A percentile compares a stretch with the other conserved stretches of the same genome.
These are phyloP conservation scores for Campylomormyrus numenius DNA, from an alignment of 2,113 vertebrate species.

Conservation along the genomic window DNA sequence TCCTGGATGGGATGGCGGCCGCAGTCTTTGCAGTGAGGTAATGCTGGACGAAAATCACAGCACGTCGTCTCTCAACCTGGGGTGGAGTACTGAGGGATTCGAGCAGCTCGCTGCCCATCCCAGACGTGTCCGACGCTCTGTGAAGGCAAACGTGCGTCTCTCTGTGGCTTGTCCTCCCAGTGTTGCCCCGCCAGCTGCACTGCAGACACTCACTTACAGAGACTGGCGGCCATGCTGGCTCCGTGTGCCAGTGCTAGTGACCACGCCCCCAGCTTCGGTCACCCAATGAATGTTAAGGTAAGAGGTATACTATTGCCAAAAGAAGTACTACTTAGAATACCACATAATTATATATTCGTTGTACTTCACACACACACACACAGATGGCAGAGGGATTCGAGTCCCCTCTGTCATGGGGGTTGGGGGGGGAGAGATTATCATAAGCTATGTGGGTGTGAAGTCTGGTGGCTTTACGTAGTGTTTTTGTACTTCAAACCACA, in stretches of 20 bases:
- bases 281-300: constrained; percentile 83
- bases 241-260: constrained; percentile 93
- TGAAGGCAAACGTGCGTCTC: no score
- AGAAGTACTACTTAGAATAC: neutral
- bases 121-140: neutral
- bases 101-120: neutral
- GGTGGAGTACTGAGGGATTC: neutral
- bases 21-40: neutral
- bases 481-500: neutral
- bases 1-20: neutral
- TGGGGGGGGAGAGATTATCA: neutral
- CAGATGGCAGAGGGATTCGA: no score
- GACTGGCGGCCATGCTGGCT: constrained; percentile 84
- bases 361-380: neutral
- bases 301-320: constrained; percentile 17
- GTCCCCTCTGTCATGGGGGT: no score
- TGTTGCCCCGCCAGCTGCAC: constrained; percentile 89
- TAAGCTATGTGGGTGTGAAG: neutral
- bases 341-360: neutral
- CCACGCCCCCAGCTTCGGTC: constrained; percentile 91
- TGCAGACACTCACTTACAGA: constrained; percentile 86
- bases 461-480: neutral
- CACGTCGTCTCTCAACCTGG: neutral
- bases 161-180: constrained; percentile 45
- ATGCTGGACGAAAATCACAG: neutral